phyloP scores from a whole-genome alignment of 2,113 vertebrate genomes.

The Cyprinodon variegatus region DNA sequence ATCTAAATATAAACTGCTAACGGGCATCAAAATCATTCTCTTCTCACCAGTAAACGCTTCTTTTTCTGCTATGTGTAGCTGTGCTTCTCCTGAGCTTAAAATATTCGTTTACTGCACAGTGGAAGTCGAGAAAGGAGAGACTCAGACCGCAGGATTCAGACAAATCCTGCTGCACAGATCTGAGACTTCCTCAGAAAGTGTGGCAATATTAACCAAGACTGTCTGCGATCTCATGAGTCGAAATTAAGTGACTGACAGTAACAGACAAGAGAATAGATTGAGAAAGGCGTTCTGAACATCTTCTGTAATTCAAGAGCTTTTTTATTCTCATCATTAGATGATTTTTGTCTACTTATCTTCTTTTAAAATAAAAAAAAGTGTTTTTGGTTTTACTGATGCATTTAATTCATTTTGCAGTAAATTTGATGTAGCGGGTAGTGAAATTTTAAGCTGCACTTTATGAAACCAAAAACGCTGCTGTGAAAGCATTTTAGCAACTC shows the following conservation, averaged over 20 bases:
- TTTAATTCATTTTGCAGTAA: background rate
- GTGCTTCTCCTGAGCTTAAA: background rate
- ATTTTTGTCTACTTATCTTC: background rate
- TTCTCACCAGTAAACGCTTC: background rate
- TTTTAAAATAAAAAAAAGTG: background rate
- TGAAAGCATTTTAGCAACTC: background rate
- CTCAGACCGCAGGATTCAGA: conserved; percentile 11
- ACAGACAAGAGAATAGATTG: conserved; percentile 30
- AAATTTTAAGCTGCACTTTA: no score
- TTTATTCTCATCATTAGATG: background rate
- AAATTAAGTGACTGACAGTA: conserved; percentile 31
- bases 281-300: conserved; percentile 34
- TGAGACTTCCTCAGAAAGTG: conserved; percentile 34
- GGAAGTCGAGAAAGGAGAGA: background rate
- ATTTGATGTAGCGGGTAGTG: background rate
- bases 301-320: conserved; percentile 18
- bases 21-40: background rate
- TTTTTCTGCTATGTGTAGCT: background rate
- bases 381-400: background rate
- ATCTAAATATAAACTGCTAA: background rate
- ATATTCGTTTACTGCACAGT: background rate
- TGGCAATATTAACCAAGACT: conserved; percentile 14
- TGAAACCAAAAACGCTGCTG: background rate
- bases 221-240: conserved; percentile 30
- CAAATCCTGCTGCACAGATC: background rate